phyloP scores from a whole-genome alignment of 2,888 invertebrate species.

The Micropterix aruncella region DNA sequence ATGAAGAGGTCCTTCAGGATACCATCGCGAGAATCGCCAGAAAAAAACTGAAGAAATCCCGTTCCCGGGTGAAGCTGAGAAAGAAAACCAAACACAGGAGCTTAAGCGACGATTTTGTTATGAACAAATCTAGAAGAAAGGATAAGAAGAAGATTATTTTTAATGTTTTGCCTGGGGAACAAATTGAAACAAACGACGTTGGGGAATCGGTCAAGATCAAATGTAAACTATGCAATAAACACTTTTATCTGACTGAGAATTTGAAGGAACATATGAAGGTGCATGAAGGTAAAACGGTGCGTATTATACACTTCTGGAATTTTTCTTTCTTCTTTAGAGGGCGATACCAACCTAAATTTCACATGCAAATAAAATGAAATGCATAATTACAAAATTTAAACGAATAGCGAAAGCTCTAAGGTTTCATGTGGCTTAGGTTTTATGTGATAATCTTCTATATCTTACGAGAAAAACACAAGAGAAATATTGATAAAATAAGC shows the following conservation, averaged over 20 bases:
- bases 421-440: too few relatives aligned
- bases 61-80: background rate
- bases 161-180: background rate
- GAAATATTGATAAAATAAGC: too few relatives aligned
- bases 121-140: background rate
- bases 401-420: too few relatives aligned
- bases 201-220: background rate
- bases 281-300: background rate
- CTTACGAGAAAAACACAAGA: too few relatives aligned
- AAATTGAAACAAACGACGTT: background rate
- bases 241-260: background rate
- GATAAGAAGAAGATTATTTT: background rate
- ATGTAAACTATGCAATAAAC: background rate
- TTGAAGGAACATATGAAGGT: background rate
- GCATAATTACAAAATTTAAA: too few relatives aligned
- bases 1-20: background rate
- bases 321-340: too few relatives aligned
- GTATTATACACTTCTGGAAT: too few relatives aligned
- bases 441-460: too few relatives aligned
- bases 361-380: too few relatives aligned
- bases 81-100: background rate
- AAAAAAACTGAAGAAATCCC: background rate
- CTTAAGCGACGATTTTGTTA: background rate
- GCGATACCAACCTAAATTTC: too few relatives aligned
- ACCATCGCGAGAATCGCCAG: background rate